A percentile compares a stretch with the other conserved stretches of the same genome.
Evolutionary conservation across 2,888 invertebrate genomes (phyloP).

Genomic region (Zhengitettix transpicula): DNA sequence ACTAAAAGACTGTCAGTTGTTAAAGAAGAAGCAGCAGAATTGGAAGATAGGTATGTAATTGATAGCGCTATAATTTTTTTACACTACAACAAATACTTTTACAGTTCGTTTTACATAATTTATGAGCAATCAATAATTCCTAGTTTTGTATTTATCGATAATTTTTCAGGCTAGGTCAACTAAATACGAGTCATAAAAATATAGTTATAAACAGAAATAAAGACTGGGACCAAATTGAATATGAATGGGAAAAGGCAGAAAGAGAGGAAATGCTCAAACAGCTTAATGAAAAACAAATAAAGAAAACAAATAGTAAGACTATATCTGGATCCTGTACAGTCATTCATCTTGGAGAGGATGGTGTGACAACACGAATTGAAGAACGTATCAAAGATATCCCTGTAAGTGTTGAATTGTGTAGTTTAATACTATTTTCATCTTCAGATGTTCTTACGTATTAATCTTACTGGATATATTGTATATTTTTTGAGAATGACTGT

Average conservation of each 20-base stretch:
- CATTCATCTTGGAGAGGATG: background rate
- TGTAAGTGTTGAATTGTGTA: background rate
- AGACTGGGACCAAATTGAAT: conserved; percentile 44
- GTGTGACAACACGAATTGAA: background rate
- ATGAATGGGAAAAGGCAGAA: conserved; percentile 34
- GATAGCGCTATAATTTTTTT: background rate
- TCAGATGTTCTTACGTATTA: too few relatives aligned
- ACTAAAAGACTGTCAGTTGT: conserved; percentile 46
- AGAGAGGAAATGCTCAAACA: conserved; percentile 19
- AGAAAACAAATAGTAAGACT: background rate
- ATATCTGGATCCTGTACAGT: background rate
- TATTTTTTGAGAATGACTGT: too few relatives aligned
- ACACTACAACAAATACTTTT: background rate
- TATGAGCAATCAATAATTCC: too few relatives aligned
- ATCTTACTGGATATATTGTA: too few relatives aligned
- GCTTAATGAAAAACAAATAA: background rate
- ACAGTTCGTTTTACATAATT: background rate
- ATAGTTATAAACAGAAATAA: conserved; percentile 15
- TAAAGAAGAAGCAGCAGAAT: conserved; percentile 47
- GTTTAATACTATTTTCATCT: background rate
- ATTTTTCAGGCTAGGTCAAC: conserved; percentile 2
- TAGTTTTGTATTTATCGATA: too few relatives aligned
- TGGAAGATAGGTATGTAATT: conserved; percentile 4
- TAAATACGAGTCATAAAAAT: background rate
- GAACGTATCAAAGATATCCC: background rate